Evolutionary conservation across 1,140 invertebrate genomes (phyloP), one percentile per base, ranked within the genome.

Genomic region (Gerris buenoi): DNA sequence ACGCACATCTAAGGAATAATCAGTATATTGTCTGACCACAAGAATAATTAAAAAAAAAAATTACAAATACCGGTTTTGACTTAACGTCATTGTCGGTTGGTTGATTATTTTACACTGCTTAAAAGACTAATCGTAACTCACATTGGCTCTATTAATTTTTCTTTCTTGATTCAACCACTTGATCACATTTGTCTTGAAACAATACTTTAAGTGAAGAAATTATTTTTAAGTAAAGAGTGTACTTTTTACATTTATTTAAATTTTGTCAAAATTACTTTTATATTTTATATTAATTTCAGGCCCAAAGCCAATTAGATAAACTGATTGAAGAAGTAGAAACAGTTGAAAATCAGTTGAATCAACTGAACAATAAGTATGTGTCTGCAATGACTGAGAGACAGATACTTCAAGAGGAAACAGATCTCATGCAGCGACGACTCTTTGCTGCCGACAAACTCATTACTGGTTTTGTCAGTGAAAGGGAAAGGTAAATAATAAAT

Each of bases 371-470:
- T 22, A 87, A 87, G 74, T 93, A 92, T 72, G 85, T 89, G 1
- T 79, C 77, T 0, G 89, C 90, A 0, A 87, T 89, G 81, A 73
- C 80, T 46, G 83, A 89, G 70, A 83, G 86, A 67, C 82, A 87
- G 66, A 81, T 83, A n/a, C 73, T 94, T 25, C 86, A 91, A 74
- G 87, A 90, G 67, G 89, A 93, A 77, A 89, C 88, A 0, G 86
- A 91, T 71, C 80, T 91, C 29, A 86, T 94, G 78, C 86, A 89
- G 80, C 79, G 87, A 60, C 80, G 90, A 66, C 77, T 93, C 13
- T 78, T 84, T 64, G 88, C 90, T 2, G 90, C 91, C 0, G 88
- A 91, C 72, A 91, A 91, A 75, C 78, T 95, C 2, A 91, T 93
- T 69, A 84, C 79, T 25, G 90, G 89, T 26, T 77, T 95, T 0